Conservation (phyloP, 1,140 invertebrate species). For the Drosophila pachea region DNA sequence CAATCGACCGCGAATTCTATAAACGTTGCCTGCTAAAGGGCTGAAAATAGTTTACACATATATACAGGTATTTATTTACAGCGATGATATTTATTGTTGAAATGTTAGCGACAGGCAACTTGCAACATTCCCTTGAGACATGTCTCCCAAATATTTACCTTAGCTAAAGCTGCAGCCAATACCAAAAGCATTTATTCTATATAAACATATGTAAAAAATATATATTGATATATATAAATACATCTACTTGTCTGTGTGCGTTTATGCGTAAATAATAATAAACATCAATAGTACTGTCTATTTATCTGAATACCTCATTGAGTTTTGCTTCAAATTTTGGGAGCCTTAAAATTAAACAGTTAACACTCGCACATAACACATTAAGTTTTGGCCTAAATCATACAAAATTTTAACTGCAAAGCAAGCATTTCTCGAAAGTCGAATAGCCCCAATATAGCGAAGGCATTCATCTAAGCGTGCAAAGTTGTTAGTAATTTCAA, state of each 20-base stretch:
- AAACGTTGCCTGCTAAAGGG: slow-evolving; percentile 72
- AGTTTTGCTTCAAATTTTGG: slow-evolving; percentile 46
- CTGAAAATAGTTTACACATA: slow-evolving; percentile 20
- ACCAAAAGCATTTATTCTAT: slow-evolving; percentile 75
- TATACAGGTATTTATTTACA: slow-evolving; percentile 11
- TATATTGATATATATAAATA: slow-evolving; percentile 35
- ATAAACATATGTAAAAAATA: slow-evolving; percentile 45
- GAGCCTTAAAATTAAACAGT: slow-evolving; percentile 30
- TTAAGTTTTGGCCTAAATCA: slow-evolving; percentile 55
- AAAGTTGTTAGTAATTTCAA: slow-evolving; percentile 28
- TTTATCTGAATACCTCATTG: slow-evolving; percentile 17
- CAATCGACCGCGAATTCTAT: slow-evolving; percentile 76
- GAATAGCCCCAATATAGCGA: slow-evolving; percentile 28
- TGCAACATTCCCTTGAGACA: slow-evolving; percentile 18
- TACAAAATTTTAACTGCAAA: slow-evolving; percentile 69
- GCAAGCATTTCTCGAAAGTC: slow-evolving; percentile 57
- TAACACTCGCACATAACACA: slow-evolving; percentile 55
- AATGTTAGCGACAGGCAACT: slow-evolving; percentile 1
- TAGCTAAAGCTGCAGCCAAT: slow-evolving; percentile 62
- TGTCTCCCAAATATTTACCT: slow-evolving; percentile 39
- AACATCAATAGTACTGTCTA: background rate
- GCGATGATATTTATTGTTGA: slow-evolving; percentile 53
- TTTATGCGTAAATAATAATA: slow-evolving; percentile 33
- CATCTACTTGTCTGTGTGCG: slow-evolving; percentile 46
- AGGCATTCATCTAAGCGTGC: slow-evolving; percentile 12